Conservation (phyloP, 2,113 vertebrate genomes). For the Engystomops pustulosus region DNA sequence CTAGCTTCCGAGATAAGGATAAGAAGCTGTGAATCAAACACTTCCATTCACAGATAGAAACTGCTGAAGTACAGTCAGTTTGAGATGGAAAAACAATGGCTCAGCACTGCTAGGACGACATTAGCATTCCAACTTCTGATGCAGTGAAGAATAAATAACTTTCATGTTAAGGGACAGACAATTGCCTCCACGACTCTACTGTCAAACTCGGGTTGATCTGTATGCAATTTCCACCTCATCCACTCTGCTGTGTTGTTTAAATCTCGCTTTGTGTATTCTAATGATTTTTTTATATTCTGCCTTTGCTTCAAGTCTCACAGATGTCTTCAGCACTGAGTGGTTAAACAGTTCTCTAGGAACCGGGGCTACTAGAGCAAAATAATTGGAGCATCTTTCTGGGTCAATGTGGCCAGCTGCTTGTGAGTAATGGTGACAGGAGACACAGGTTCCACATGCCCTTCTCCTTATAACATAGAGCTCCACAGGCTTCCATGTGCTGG, state of each 20-base stretch:
- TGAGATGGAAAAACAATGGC: constrained; percentile 42
- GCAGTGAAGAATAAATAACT: constrained; percentile 52
- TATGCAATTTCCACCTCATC: constrained; percentile 48
- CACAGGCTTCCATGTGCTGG: background rate
- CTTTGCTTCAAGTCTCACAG: constrained; percentile 15
- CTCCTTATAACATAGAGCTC: background rate
- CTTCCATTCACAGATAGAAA: constrained; percentile 33
- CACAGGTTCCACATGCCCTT: background rate
- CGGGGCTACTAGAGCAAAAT: constrained; percentile 14
- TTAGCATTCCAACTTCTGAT: constrained; percentile 43
- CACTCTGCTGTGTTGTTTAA: constrained; percentile 16
- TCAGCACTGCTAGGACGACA: constrained; percentile 9
- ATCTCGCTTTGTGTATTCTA: constrained; percentile 24
- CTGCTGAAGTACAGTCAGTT: constrained; percentile 23
- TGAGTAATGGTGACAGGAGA: constrained; percentile 20
- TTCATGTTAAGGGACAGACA: constrained; percentile 49
- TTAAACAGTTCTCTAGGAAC: constrained; percentile 35
- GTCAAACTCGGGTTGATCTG: constrained; percentile 49
- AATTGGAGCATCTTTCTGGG: constrained; percentile 52
- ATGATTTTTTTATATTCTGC: constrained; percentile 19
- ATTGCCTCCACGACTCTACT: constrained; percentile 33
- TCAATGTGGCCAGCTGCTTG: constrained; percentile 27
- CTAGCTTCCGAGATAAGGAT: constrained; percentile 20
- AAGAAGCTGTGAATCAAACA: constrained; percentile 45
- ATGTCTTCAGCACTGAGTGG: constrained; percentile 16